A percentile compares a stretch with the other conserved stretches of the same genome.
Evolutionary conservation across 2,888 invertebrate genomes (phyloP).

Genomic region (Lasioglossum marginatum): DNA sequence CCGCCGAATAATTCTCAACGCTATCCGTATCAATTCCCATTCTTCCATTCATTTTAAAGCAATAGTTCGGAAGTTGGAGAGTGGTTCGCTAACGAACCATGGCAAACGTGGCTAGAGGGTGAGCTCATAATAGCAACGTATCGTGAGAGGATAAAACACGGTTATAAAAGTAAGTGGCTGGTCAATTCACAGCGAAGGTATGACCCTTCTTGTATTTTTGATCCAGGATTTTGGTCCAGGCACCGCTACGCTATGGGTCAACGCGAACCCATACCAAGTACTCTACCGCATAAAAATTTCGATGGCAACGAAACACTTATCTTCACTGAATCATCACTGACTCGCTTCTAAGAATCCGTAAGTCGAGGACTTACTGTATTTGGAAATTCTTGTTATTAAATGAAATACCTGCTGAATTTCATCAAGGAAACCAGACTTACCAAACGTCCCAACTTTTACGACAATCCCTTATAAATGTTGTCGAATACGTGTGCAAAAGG

Average conservation of each 20-base stretch:
- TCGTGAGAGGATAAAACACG: slow-evolving; percentile 66
- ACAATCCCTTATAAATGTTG: no score
- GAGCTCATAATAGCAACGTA: slow-evolving; percentile 54
- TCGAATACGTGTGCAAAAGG: no score
- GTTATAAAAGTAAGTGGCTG: slow-evolving; percentile 67
- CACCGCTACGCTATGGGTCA: no score
- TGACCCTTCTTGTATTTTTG: neutral
- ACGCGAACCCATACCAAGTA: no score
- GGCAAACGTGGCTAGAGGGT: slow-evolving; percentile 24
- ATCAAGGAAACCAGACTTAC: no score
- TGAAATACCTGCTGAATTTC: no score
- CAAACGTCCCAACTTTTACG: no score
- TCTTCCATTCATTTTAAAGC: neutral
- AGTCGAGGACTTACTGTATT: no score
- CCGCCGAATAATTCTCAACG: slow-evolving; percentile 23
- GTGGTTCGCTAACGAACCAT: slow-evolving; percentile 32
- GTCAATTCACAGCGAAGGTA: neutral
- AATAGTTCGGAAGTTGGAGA: neutral
- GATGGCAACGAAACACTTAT: no score
- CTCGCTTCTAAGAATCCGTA: no score
- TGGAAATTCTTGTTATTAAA: no score
- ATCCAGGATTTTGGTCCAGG: neutral
- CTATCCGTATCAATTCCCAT: slow-evolving; percentile 44
- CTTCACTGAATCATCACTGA: no score
- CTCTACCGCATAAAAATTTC: neutral